phyloP scores from a whole-genome alignment of 35 echinoderm and acorn worm species.

The Chiridota heheva region DNA sequence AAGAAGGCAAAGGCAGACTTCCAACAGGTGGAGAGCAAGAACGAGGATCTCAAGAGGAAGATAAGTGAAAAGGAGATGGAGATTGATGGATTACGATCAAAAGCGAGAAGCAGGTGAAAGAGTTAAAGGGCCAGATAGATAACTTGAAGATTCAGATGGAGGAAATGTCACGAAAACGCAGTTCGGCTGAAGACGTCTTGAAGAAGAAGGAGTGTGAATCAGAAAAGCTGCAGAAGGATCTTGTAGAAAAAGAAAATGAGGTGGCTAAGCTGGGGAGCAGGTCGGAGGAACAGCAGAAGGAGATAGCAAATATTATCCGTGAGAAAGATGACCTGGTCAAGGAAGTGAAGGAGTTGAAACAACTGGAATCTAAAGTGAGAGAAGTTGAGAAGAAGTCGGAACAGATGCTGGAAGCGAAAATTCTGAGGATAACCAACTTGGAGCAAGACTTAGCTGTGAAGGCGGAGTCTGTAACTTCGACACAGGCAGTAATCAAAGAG shows the following conservation, averaged over 20 bases:
- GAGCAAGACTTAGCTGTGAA: conserved; percentile 30
- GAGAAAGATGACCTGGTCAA: conserved; percentile 12
- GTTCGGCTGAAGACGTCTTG: conserved; percentile 45
- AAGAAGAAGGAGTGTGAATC: conserved; percentile 65
- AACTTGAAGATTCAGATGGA: conserved; percentile 75
- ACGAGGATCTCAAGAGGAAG: conserved; percentile 66
- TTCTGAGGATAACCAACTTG: background rate
- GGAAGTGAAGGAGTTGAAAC: conserved; percentile 14
- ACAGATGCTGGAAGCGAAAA: conserved; percentile 32
- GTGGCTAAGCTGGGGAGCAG: background rate
- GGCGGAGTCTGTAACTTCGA: background rate
- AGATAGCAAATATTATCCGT: conserved; percentile 9
- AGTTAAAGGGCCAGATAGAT: conserved; percentile 67
- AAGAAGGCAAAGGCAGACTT: conserved; percentile 64
- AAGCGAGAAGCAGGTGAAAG: conserved; percentile 50
- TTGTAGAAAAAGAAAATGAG: conserved; percentile 25
- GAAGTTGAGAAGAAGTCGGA: conserved; percentile 13
- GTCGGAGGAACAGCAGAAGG: conserved; percentile 22
- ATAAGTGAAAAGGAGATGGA: conserved; percentile 66
- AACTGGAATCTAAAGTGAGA: conserved; percentile 2
- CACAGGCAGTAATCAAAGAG: background rate
- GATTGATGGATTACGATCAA: conserved; percentile 44
- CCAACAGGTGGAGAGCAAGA: conserved; percentile 54
- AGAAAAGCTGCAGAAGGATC: conserved; percentile 43
- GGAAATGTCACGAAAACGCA: conserved; percentile 58